Percentiles rank a stretch among this genome's conserved stretches.
These are phyloP conservation scores for Drosophila sucinea DNA, from an alignment of 1,140 invertebrate species.

Conservation along the genomic window DNA sequence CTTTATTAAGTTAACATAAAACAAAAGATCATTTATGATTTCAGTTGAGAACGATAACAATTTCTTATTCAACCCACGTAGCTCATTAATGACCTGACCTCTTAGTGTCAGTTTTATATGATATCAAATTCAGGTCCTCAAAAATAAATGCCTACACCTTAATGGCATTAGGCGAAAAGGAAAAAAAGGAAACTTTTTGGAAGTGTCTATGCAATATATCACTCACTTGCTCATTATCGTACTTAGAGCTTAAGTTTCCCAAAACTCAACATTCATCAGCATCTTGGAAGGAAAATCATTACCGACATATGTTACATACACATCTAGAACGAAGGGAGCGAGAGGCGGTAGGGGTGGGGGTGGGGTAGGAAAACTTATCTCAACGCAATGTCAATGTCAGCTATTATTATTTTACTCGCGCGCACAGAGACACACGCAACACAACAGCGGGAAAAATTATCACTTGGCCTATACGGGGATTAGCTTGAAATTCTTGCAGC, in stretches of 20 bases:
- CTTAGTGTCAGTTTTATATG: no score
- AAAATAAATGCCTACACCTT: no score
- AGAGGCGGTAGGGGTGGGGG: background rate
- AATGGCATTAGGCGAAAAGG: background rate
- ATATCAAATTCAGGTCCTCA: no score
- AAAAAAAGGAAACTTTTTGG: slow-evolving; percentile 5
- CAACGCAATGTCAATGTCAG: slow-evolving; percentile 72
- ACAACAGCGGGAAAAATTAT: slow-evolving; percentile 55
- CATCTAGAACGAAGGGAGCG: background rate
- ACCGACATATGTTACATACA: slow-evolving; percentile 67
- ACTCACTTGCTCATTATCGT: slow-evolving; percentile 50
- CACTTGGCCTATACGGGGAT: slow-evolving; percentile 54
- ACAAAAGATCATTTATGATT: no score
- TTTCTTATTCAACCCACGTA: no score
- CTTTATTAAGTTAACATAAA: no score
- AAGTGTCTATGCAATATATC: slow-evolving; percentile 36
- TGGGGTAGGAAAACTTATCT: background rate
- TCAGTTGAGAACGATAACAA: no score
- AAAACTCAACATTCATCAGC: slow-evolving; percentile 55
- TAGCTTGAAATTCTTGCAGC: slow-evolving; percentile 62
- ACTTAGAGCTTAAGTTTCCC: slow-evolving; percentile 34
- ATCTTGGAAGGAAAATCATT: slow-evolving; percentile 51
- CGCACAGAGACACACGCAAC: slow-evolving; percentile 3
- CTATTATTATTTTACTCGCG: slow-evolving; percentile 60
- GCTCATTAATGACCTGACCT: no score